phyloP scores from a whole-genome alignment of 2,113 vertebrate genomes.

The Seriola aureovittata region DNA sequence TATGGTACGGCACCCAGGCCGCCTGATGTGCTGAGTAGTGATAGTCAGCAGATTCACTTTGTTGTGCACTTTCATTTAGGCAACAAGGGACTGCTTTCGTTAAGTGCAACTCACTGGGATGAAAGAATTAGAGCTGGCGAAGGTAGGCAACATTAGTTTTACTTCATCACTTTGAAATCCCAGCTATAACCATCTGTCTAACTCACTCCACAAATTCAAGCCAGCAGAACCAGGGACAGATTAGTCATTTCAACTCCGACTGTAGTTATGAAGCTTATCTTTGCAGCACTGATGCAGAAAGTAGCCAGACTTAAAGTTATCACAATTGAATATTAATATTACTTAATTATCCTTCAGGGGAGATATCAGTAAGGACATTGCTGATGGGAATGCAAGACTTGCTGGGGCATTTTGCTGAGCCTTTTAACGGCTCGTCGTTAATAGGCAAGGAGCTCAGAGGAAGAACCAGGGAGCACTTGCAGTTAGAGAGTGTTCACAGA shows the following conservation, averaged over 20 bases:
- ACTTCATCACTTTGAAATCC: conserved; percentile 79
- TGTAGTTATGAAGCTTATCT: conserved; percentile 55
- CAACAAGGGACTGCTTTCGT: conserved; percentile 80
- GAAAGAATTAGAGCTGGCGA: conserved; percentile 79
- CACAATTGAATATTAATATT: conserved; percentile 76
- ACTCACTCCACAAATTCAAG: conserved; percentile 67
- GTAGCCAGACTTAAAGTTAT: conserved; percentile 44
- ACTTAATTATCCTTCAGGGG: conserved; percentile 74
- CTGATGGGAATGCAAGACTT: conserved; percentile 50
- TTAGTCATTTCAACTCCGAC: conserved; percentile 57
- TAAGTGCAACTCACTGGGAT: conserved; percentile 81
- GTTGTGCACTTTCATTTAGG: conserved; percentile 83
- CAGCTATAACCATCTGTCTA: conserved; percentile 82
- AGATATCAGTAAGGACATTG: conserved; percentile 63
- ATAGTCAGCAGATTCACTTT: conserved; percentile 80
- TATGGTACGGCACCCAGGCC: conserved; percentile 57
- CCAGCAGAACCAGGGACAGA: conserved; percentile 64
- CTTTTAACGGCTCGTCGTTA: conserved; percentile 61
- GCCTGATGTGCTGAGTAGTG: conserved; percentile 79
- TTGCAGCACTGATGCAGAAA: conserved; percentile 44
- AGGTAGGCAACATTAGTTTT: conserved; percentile 77
- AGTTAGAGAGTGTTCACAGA: conserved; percentile 33
- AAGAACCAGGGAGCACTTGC: conserved; percentile 34
- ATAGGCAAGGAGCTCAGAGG: conserved; percentile 42
- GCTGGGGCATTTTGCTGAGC: conserved; percentile 51